phyloP scores from a whole-genome alignment of 2,888 invertebrate species.

The Cremastinae sp. region DNA sequence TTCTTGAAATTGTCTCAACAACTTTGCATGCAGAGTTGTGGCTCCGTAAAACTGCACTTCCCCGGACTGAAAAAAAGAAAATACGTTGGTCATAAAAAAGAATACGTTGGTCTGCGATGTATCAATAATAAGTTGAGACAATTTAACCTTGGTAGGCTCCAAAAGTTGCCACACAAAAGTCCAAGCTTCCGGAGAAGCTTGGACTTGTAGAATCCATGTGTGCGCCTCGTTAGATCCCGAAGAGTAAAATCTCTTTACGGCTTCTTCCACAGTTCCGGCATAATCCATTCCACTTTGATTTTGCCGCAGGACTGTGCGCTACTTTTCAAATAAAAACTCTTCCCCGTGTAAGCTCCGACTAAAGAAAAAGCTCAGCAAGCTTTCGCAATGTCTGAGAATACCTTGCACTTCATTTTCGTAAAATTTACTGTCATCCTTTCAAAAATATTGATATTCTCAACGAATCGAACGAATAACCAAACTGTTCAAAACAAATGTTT shows the following conservation, averaged over 20 bases:
- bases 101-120: neutral
- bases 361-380: constrained; percentile 5
- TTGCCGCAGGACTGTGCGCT: neutral
- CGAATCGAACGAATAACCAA: constrained; percentile 1
- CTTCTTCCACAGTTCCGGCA: constrained; percentile 79
- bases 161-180: constrained; percentile 95
- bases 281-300: constrained; percentile 72
- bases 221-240: constrained; percentile 89
- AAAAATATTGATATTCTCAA: neutral
- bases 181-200: constrained; percentile 94
- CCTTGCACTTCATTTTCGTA: constrained; percentile 12
- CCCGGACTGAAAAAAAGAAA: constrained; percentile 84
- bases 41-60: constrained; percentile 98
- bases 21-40: constrained; percentile 92
- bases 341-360: neutral
- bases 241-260: constrained; percentile 82
- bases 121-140: neutral
- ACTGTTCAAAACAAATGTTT: neutral
- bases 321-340: neutral
- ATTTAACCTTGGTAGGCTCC: constrained; percentile 87
- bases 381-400: neutral
- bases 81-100: neutral
- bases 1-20: constrained; percentile 93
- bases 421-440: constrained; percentile 13
- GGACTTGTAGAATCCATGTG: constrained; percentile 92